phyloP scores from a whole-genome alignment of 2,888 invertebrate genomes.

The Mimas tiliae region DNA sequence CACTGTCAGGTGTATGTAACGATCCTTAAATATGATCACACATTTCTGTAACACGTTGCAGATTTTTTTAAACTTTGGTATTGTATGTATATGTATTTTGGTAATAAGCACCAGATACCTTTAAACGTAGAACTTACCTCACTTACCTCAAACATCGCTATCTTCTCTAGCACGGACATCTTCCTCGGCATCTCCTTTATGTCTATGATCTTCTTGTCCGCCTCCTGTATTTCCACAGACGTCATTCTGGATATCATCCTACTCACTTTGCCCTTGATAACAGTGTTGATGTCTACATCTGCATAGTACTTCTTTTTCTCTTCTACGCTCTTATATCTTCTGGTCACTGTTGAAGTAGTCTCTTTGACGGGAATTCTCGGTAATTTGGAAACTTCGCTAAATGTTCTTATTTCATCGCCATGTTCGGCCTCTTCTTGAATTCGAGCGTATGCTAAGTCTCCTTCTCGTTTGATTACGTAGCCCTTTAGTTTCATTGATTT shows the following conservation, averaged over 20 bases:
- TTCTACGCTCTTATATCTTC: constrained; percentile 30
- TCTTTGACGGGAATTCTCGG: neutral
- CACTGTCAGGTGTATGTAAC: too few relatives aligned
- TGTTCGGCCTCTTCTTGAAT: constrained; percentile 3
- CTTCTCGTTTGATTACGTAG: constrained; percentile 6
- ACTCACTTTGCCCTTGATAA: constrained; percentile 60
- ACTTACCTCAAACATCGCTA: constrained; percentile 73
- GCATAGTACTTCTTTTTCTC: constrained; percentile 55
- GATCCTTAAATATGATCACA: too few relatives aligned
- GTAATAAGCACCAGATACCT: neutral
- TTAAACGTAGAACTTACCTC: neutral
- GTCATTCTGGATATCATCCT: constrained; percentile 61
- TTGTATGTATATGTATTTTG: too few relatives aligned
- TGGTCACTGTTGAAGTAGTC: neutral
- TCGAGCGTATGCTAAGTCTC: constrained; percentile 9
- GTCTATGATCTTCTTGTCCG: constrained; percentile 50
- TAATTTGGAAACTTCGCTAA: neutral
- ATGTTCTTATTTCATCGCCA: neutral
- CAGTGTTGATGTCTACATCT: constrained; percentile 61
- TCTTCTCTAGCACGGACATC: constrained; percentile 65
- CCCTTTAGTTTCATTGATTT: neutral
- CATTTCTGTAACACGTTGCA: too few relatives aligned
- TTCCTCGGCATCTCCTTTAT: constrained; percentile 61
- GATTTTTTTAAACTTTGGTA: too few relatives aligned
- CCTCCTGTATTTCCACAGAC: constrained; percentile 53